Evolutionary conservation across 2,797 vertebrate genomes (phyloP).

Genomic region (Taenioides sp.): DNA sequence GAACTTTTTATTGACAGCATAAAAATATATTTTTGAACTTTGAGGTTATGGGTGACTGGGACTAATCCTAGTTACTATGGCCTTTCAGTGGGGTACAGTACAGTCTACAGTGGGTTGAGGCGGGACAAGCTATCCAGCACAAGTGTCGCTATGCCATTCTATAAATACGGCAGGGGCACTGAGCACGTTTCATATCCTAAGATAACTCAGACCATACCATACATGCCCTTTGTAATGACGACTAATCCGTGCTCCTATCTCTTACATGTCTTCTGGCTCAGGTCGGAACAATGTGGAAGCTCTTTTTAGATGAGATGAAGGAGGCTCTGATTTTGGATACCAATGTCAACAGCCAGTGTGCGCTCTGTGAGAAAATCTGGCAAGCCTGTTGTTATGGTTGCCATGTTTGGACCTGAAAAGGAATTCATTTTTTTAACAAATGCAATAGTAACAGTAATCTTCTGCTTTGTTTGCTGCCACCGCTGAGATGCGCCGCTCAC

Average conservation of each 20-base stretch:
- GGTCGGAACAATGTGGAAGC: constrained; percentile 50
- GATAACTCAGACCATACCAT: constrained; percentile 61
- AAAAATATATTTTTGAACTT: not conserved
- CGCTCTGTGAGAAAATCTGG: constrained; percentile 34
- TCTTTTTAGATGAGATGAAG: constrained; percentile 37
- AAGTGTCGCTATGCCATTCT: constrained; percentile 56
- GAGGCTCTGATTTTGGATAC: constrained; percentile 41
- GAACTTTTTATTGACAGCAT: too few species aligned
- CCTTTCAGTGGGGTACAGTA: not conserved
- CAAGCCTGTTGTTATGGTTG: constrained; percentile 52
- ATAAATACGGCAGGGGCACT: constrained; percentile 55
- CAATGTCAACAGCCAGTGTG: constrained; percentile 26
- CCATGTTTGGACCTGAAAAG: constrained; percentile 66
- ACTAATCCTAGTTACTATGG: not conserved
- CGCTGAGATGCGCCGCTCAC: constrained; percentile 30
- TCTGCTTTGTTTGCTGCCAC: constrained; percentile 53
- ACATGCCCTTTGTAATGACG: constrained; percentile 61
- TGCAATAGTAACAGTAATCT: constrained; percentile 47
- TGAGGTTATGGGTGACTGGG: not conserved
- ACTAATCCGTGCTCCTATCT: constrained; percentile 55
- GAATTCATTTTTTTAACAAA: constrained; percentile 44
- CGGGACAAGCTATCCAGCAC: constrained; percentile 53
- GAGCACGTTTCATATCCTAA: constrained; percentile 56
- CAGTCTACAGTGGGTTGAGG: constrained; percentile 7
- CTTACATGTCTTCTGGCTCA: constrained; percentile 47